Base-by-base conservation (phyloP, 53 echinoderm and acorn worm species). In the Echinarachnius parma region DNA sequence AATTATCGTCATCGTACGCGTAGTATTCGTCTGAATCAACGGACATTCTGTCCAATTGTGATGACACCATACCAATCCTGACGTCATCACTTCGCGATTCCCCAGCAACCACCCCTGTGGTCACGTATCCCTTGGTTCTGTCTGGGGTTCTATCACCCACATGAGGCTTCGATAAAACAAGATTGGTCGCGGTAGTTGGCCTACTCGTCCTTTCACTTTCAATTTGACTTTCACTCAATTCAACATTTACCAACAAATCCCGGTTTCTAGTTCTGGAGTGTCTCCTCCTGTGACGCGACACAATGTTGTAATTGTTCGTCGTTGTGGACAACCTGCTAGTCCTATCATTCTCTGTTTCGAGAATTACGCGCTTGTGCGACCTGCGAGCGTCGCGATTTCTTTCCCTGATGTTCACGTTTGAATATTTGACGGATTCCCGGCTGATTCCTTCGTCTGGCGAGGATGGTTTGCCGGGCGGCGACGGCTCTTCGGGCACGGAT, bases 1-100 rank as follows among this genome's bases (percentile, higher is more conserved):
- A 56, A 72, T 72, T 57, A 72, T 72, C 74, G 27, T 56, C 55
- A 27, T 72, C 74, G 26, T 72, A 72, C 10, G 74, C 56, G 46
- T 72, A 72, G 56, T 72, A 72, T 23, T 72, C 74, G 26, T 72
- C 36, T 42, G 56, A 48, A 68, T 68, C 52, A 52, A 68, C 52
- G 9, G 50, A 49, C 50, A 49, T 49, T 29, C 20, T 20, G 18
- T 72, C 55, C 28, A 57, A 72, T 37, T 72, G 74, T 57, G 68
- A 68, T 32, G 68, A 21, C 50, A 52, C 30, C 18, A 50, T 52
- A 22, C 32, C 37, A 21, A 31, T 30, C 0, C 13, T 34, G n/a
- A 9, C 7, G 15, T 33, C 52, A 1, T 52, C 52, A n/a, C n/a
- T n/a, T n/a, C n/a, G n/a, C n/a, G n/a, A n/a, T 23, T 68, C 66